phyloP scores from a whole-genome alignment of 2,113 vertebrate genomes.

The Nematolebias whitei region DNA sequence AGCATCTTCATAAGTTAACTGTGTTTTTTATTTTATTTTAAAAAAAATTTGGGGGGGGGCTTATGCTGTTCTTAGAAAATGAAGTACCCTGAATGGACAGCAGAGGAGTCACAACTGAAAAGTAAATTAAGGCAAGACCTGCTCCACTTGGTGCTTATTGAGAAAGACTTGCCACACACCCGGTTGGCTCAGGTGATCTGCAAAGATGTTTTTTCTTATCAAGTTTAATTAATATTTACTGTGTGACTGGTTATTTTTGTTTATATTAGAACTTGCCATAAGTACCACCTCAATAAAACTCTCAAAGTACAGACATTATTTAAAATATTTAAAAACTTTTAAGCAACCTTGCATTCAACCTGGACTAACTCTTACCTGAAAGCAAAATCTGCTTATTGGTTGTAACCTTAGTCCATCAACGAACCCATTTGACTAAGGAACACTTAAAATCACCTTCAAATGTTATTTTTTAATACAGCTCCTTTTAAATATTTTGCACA shows the following conservation, averaged over 20 bases:
- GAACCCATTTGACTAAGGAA: too few species aligned
- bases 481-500: too few species aligned
- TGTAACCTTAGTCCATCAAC: too few species aligned
- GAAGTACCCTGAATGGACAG: conserved; percentile 23
- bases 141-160: conserved; percentile 11
- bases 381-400: too few species aligned
- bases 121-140: conserved; percentile 10
- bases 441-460: too few species aligned
- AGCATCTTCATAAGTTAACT: neutral
- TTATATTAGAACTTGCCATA: neutral
- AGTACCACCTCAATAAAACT: too few species aligned
- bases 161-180: conserved; percentile 7
- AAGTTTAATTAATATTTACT: neutral
- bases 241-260: neutral
- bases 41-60: too few species aligned
- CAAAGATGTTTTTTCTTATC: neutral
- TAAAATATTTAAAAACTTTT: too few species aligned
- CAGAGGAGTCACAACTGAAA: neutral
- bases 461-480: too few species aligned
- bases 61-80: conserved; percentile 30
- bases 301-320: too few species aligned
- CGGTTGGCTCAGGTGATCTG: conserved; percentile 17
- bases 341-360: too few species aligned
- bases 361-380: too few species aligned
- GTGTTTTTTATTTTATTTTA: neutral